phyloP scores from a whole-genome alignment of 64 coral and sea anemone genomes.

The Dendronephthya gigantea region DNA sequence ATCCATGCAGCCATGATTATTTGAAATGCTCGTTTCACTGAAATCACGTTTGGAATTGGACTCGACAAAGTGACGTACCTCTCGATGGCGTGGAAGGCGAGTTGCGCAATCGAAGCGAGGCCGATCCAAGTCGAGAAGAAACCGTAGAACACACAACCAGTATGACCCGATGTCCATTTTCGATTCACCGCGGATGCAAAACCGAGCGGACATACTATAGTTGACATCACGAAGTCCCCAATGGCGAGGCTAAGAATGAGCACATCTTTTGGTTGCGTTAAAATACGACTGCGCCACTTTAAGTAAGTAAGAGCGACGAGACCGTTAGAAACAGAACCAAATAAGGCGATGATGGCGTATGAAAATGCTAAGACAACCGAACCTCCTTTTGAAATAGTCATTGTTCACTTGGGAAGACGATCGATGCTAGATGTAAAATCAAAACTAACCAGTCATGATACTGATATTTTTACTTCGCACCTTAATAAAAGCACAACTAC shows the following conservation, averaged over 20 bases:
- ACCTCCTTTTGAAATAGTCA: neutral
- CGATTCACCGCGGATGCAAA: neutral
- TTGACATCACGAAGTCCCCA: neutral
- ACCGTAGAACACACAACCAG: neutral
- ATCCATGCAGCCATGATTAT: neutral
- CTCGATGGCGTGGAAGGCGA: neutral
- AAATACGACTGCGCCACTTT: neutral
- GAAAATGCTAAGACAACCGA: neutral
- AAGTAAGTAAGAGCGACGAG: neutral
- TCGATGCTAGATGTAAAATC: too few relatives aligned
- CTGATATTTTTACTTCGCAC: too few relatives aligned
- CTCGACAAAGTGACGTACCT: neutral
- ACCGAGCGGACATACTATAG: neutral
- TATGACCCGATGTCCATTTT: neutral
- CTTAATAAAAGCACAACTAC: too few relatives aligned
- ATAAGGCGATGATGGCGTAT: neutral
- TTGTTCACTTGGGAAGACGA: too few relatives aligned
- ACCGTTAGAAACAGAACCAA: neutral
- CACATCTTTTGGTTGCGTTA: neutral
- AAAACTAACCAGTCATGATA: too few relatives aligned
- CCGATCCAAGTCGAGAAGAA: neutral
- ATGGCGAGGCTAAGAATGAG: neutral
- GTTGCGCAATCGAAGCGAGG: neutral
- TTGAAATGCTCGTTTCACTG: neutral
- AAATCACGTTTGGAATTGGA: neutral